Percentiles rank a stretch among this genome's conserved stretches.
Evolutionary conservation across 2,888 invertebrate species (phyloP).

Genomic region (Melinaea marsaeus): DNA sequence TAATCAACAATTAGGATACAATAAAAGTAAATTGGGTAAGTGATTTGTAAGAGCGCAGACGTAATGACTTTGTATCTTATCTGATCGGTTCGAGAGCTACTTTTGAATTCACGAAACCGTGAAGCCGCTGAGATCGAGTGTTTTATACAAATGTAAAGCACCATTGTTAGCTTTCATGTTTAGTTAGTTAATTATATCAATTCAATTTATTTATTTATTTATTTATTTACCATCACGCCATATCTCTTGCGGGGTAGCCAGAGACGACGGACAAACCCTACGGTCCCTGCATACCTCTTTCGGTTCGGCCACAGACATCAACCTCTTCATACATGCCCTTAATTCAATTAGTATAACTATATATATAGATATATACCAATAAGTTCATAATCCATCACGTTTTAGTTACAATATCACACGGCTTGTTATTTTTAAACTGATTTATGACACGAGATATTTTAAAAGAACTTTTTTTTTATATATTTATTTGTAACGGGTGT

Average conservation of each 20-base stretch:
- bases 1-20: constrained; percentile 52
- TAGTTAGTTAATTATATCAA: not conserved
- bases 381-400: constrained; percentile 53
- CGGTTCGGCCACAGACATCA: too few species aligned
- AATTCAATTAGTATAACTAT: too few species aligned
- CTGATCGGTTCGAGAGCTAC: constrained; percentile 26
- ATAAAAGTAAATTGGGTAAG: constrained; percentile 63
- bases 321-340: too few species aligned
- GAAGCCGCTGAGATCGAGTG: constrained; percentile 17
- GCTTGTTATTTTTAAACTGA: constrained; percentile 69
- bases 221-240: too few species aligned
- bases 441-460: constrained; percentile 70
- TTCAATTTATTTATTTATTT: too few species aligned
- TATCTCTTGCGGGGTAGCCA: too few species aligned
- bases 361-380: constrained; percentile 25
- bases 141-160: constrained; percentile 6
- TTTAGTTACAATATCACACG: constrained; percentile 63
- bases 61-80: constrained; percentile 46
- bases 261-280: too few species aligned
- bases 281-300: too few species aligned
- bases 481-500: constrained; percentile 74
- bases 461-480: constrained; percentile 70
- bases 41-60: constrained; percentile 58
- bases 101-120: constrained; percentile 18
- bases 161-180: not conserved